Evolutionary conservation across 2,888 invertebrate genomes (phyloP).

Genomic region (Drosophila rubida): DNA sequence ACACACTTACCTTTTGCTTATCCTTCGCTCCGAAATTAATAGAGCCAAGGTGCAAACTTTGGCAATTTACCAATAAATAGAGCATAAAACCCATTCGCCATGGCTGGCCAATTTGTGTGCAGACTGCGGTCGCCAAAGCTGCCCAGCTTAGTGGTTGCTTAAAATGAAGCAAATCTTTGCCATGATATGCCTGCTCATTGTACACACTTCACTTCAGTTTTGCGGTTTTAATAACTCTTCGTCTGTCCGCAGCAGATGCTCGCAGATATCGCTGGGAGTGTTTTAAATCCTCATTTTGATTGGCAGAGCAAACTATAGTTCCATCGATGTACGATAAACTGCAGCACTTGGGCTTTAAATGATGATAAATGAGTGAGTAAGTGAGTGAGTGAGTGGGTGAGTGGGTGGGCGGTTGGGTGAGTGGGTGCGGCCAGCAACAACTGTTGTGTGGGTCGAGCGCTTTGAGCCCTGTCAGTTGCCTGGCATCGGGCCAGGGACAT

Average conservation of each 20-base stretch:
- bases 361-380: slow-evolving; percentile 20
- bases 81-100: slow-evolving; percentile 43
- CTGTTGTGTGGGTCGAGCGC: neutral
- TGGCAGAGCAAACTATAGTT: slow-evolving; percentile 2
- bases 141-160: slow-evolving; percentile 34
- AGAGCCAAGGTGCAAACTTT: slow-evolving; percentile 46
- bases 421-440: neutral
- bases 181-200: slow-evolving; percentile 20
- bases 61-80: slow-evolving; percentile 58
- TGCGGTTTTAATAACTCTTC: slow-evolving; percentile 23
- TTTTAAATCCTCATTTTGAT: slow-evolving; percentile 23
- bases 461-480: slow-evolving; percentile 11
- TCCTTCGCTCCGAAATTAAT: slow-evolving; percentile 36
- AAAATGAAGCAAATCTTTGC: neutral
- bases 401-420: neutral
- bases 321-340: slow-evolving; percentile 25
- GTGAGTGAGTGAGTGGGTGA: slow-evolving; percentile 2
- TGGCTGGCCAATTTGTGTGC: slow-evolving; percentile 46
- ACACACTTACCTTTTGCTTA: neutral
- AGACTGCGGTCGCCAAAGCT: neutral
- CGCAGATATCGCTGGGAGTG: neutral
- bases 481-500: slow-evolving; percentile 40
- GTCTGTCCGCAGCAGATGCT: slow-evolving; percentile 3
- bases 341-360: slow-evolving; percentile 15
- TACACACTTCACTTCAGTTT: slow-evolving; percentile 4